phyloP scores from a whole-genome alignment of 2,888 invertebrate genomes.

The Tipula vernalis region DNA sequence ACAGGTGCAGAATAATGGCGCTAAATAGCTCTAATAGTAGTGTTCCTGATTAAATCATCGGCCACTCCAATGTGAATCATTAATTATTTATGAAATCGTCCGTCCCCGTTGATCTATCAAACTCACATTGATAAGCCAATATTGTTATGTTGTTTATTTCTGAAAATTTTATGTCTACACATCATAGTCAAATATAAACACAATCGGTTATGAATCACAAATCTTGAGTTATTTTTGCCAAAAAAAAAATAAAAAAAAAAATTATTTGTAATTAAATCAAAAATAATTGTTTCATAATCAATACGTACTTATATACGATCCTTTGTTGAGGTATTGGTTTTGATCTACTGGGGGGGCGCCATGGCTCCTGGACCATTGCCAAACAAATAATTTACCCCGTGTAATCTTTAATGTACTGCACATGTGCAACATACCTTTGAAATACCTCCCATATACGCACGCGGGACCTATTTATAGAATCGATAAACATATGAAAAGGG shows the following conservation, averaged over 20 bases:
- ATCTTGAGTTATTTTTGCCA: background rate
- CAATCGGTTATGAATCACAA: background rate
- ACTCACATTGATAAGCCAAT: background rate
- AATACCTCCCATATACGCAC: background rate
- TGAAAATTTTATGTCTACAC: background rate
- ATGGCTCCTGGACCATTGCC: background rate
- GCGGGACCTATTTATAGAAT: background rate
- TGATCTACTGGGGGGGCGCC: background rate
- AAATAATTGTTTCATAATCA: background rate
- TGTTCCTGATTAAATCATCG: background rate
- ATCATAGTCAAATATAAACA: background rate
- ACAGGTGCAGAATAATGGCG: background rate
- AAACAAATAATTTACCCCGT: background rate
- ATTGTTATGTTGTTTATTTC: background rate
- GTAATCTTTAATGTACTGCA: background rate
- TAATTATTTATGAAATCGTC: background rate
- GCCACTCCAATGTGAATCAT: background rate
- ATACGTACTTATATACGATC: background rate
- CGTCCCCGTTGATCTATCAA: background rate
- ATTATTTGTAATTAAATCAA: background rate
- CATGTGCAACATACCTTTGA: background rate
- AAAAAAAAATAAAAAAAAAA: background rate
- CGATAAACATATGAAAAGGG: background rate
- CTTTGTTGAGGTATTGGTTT: background rate
- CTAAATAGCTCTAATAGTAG: background rate